These are phyloP conservation scores for Protosalanx chinensis DNA, from an alignment of 2,797 vertebrate species.

Conservation along the genomic window DNA sequence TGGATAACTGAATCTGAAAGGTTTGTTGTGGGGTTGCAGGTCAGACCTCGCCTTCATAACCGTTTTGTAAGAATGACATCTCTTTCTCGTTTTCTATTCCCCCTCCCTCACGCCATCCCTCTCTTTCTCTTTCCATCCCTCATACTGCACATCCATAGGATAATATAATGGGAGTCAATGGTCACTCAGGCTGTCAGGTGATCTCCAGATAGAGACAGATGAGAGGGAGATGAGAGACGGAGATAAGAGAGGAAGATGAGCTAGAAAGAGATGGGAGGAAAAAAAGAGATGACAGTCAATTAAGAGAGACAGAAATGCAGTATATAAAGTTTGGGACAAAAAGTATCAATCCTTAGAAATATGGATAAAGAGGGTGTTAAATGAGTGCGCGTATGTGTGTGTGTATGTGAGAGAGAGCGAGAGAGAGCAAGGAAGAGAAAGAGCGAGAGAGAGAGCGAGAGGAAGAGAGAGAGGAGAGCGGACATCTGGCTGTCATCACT, in stretches of 20 bases:
- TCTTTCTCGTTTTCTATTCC: too few species aligned
- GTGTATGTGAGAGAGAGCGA: not conserved
- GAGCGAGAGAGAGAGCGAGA: not conserved
- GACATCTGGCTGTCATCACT: slow-evolving; percentile 4
- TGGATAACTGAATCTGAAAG: not conserved
- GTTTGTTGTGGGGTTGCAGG: too few species aligned
- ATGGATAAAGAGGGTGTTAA: not conserved
- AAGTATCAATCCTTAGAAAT: not conserved
- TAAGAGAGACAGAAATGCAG: not conserved
- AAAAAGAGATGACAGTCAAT: not conserved
- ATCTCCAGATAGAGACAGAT: too few species aligned
- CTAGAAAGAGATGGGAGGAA: not conserved
- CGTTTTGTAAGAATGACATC: too few species aligned
- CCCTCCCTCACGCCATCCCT: too few species aligned
- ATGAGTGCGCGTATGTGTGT: not conserved
- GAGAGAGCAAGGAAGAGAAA: not conserved
- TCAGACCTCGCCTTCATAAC: too few species aligned
- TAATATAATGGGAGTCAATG: too few species aligned
- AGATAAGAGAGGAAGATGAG: not conserved
- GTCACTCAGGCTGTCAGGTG: too few species aligned
- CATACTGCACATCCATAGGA: too few species aligned
- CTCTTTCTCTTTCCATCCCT: too few species aligned
- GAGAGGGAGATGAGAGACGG: not conserved
- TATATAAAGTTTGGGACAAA: not conserved
- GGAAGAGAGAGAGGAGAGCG: not conserved